Conservation (phyloP, 1,140 invertebrate genomes). For the Apis laboriosa region DNA sequence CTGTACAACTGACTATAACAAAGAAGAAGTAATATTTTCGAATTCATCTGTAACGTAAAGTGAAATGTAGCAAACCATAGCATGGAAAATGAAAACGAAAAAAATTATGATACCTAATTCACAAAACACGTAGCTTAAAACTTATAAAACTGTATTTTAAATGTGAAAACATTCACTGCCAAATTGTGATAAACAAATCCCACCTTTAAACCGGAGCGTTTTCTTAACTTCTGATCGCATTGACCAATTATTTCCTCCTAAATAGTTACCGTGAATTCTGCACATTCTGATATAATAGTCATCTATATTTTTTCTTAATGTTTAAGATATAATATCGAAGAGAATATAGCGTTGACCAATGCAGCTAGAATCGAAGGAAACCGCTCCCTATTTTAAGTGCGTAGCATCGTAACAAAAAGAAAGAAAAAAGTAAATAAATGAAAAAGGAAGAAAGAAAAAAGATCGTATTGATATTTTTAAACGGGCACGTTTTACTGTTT, state of each 20-base stretch:
- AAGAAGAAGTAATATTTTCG: conserved; percentile 60
- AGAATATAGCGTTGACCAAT: conserved; percentile 66
- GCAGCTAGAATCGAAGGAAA: conserved; percentile 68
- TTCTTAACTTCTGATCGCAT: conserved; percentile 69
- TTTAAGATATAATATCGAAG: conserved; percentile 47
- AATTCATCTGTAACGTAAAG: conserved; percentile 47
- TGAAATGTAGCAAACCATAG: conserved; percentile 41
- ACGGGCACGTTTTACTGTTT: conserved; percentile 69
- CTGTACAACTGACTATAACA: conserved; percentile 42
- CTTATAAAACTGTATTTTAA: conserved; percentile 66
- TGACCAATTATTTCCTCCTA: conserved; percentile 62
- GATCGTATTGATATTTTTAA: conserved; percentile 71
- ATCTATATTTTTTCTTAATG: conserved; percentile 62
- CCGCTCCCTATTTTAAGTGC: conserved; percentile 68
- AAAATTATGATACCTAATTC: not conserved
- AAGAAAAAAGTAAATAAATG: conserved; percentile 39
- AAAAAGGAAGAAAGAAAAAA: conserved; percentile 38
- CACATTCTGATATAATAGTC: conserved; percentile 61
- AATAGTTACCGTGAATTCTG: conserved; percentile 65
- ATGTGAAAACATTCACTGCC: conserved; percentile 76
- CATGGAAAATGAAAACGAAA: conserved; percentile 26
- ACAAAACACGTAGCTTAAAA: conserved; percentile 38
- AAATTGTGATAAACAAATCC: conserved; percentile 78
- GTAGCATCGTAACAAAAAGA: conserved; percentile 62
- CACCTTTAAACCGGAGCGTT: conserved; percentile 71